A percentile compares a stretch with the other conserved stretches of the same genome.
Conservation (phyloP, 1,140 invertebrate genomes). For the Drosophila biarmipes region DNA sequence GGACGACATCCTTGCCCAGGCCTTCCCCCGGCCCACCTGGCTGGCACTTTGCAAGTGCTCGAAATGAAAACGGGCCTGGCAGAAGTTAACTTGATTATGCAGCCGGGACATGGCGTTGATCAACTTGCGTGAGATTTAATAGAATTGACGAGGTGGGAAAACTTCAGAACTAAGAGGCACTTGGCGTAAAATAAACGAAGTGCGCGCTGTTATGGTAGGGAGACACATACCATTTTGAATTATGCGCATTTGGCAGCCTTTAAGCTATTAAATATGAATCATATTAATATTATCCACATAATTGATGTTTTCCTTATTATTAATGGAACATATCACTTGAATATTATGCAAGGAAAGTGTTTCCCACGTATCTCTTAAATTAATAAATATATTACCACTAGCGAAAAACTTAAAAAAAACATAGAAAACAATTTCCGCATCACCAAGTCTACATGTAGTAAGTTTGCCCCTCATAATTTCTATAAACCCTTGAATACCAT, state of each 20-base stretch:
- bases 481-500: no score
- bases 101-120: constrained; percentile 31
- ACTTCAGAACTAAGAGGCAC: constrained; percentile 9
- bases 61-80: constrained; percentile 22
- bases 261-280: not conserved
- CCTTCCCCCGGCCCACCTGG: constrained; percentile 14
- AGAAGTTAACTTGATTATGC: constrained; percentile 50
- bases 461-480: no score
- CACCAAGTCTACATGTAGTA: no score
- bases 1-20: constrained; percentile 5
- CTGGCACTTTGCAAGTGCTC: constrained; percentile 32
- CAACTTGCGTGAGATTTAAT: constrained; percentile 45
- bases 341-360: no score
- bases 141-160: constrained; percentile 33
- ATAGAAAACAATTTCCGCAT: no score
- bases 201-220: not conserved
- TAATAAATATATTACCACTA: no score
- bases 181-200: constrained; percentile 13
- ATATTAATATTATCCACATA: not conserved
- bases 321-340: no score
- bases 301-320: no score
- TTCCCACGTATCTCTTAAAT: no score
- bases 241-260: not conserved
- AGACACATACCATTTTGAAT: no score
- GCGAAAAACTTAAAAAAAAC: no score